A percentile compares a stretch with the other conserved stretches of the same genome.
These are phyloP conservation scores for Drosophila punjabiensis DNA, from an alignment of 1,140 invertebrate genomes.

Conservation along the genomic window DNA sequence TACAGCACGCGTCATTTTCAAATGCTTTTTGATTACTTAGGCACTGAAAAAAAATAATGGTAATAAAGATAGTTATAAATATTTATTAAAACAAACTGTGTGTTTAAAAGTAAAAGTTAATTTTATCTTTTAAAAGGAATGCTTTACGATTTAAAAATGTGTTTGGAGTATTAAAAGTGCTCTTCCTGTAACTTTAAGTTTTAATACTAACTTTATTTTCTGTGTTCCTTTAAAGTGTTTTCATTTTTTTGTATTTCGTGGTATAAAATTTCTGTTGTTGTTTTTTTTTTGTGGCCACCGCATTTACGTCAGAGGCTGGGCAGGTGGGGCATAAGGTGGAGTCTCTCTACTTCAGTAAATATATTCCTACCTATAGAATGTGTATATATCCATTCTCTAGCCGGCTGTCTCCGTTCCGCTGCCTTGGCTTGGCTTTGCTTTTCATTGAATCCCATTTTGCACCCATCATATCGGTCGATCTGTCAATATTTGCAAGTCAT, in stretches of 20 bases:
- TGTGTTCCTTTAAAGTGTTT: constrained; percentile 28
- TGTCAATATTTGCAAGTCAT: constrained; percentile 78
- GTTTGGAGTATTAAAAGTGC: not conserved
- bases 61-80: not conserved
- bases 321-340: constrained; percentile 38
- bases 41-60: constrained; percentile 4
- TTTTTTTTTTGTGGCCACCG: constrained; percentile 27
- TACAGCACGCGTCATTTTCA: constrained; percentile 75
- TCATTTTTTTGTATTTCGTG: constrained; percentile 1
- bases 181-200: not conserved
- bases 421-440: constrained; percentile 11
- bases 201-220: not conserved
- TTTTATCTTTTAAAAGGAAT: not conserved
- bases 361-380: constrained; percentile 5
- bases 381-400: constrained; percentile 10
- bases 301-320: constrained; percentile 63
- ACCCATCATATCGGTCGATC: constrained; percentile 57
- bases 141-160: not conserved
- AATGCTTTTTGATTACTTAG: constrained; percentile 47
- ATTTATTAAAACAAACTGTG: not conserved
- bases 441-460: constrained; percentile 34
- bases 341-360: constrained; percentile 33
- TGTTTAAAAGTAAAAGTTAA: not conserved
- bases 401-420: constrained; percentile 16
- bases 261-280: not conserved